A percentile compares a stretch with the other conserved stretches of the same genome.
Evolutionary conservation across 92 coral and sea anemone genomes (phyloP).

Genomic region (Epizoanthus rinbou): DNA sequence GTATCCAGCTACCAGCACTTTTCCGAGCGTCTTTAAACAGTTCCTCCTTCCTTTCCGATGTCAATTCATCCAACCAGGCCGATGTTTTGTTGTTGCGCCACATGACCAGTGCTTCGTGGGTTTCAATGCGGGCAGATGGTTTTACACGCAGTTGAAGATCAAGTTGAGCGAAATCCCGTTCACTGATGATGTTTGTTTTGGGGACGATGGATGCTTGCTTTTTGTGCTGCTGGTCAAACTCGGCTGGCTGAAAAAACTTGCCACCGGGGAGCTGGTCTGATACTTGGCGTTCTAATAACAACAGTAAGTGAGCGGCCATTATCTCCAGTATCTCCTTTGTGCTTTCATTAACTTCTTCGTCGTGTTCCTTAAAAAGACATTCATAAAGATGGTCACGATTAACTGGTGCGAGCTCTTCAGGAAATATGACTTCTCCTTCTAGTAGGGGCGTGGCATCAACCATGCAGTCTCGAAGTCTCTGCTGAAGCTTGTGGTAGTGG

Average conservation of each 20-base stretch:
- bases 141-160: constrained; percentile 16
- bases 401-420: constrained; percentile 3
- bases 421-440: background rate
- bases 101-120: background rate
- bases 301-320: background rate
- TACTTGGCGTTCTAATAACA: background rate
- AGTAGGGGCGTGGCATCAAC: background rate
- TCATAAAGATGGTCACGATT: background rate
- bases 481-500: constrained; percentile 10
- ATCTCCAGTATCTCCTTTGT: background rate
- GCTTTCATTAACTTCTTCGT: background rate
- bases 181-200: constrained; percentile 22
- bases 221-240: background rate
- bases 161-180: constrained; percentile 14
- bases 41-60: constrained; percentile 5
- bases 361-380: background rate
- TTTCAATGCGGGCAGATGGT: constrained; percentile 22
- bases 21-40: constrained; percentile 6
- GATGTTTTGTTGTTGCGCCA: constrained; percentile 23
- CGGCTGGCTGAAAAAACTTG: background rate
- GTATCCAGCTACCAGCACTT: constrained; percentile 19
- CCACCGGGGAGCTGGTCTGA: constrained; percentile 25
- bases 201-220: constrained; percentile 11
- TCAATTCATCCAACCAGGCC: constrained; percentile 11
- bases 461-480: background rate